These are phyloP conservation scores for Chaetorhynchus papuensis DNA, from an alignment of 2,113 vertebrate species.

Conservation along the genomic window DNA sequence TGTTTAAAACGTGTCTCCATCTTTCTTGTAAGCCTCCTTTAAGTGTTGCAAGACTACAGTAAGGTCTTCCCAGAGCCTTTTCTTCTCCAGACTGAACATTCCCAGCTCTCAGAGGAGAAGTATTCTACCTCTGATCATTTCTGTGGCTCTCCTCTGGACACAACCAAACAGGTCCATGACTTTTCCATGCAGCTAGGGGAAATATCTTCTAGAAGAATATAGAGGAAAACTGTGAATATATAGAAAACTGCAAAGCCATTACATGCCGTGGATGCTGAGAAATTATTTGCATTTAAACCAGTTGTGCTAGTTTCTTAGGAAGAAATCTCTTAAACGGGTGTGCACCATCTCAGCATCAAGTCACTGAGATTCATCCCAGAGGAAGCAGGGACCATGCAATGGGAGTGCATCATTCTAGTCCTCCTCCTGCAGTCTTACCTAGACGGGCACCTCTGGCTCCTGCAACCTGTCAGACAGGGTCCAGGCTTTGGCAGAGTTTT, in stretches of 20 bases:
- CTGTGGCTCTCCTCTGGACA: neutral
- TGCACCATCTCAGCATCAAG: neutral
- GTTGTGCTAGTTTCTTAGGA: neutral
- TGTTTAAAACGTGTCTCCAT: neutral
- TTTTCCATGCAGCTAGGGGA: neutral
- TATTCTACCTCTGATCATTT: neutral
- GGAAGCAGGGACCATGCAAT: neutral
- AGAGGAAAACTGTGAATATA: neutral
- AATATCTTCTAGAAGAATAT: neutral
- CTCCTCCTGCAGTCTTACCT: neutral
- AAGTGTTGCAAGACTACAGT: neutral
- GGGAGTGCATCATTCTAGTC: accelerated
- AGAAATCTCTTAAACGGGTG: accelerated
- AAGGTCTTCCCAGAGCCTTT: neutral
- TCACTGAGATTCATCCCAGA: neutral
- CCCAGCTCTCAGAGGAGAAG: neutral
- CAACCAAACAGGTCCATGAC: neutral
- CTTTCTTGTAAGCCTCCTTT: neutral
- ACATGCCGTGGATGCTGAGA: neutral
- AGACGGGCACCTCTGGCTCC: neutral
- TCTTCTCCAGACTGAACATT: neutral
- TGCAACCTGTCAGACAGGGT: neutral
- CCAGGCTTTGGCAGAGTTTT: neutral
- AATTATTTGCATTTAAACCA: neutral
- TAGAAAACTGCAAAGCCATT: neutral